These are phyloP conservation scores for Poeciliopsis paucimaculata DNA, from an alignment of 2,797 vertebrate genomes.

Conservation along the genomic window DNA sequence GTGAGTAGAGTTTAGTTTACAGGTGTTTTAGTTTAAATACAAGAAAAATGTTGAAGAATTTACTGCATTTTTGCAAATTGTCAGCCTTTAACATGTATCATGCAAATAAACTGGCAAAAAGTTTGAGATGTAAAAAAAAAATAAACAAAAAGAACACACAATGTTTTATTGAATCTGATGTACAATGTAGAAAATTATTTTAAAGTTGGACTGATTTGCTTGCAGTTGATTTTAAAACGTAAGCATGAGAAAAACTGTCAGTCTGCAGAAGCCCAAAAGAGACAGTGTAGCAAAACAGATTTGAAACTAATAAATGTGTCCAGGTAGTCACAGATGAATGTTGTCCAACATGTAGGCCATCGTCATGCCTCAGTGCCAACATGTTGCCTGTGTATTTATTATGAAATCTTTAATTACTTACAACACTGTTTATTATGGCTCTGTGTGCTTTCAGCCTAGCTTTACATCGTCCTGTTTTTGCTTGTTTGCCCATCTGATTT, in stretches of 20 bases:
- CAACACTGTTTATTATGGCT: background rate
- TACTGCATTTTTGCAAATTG: background rate
- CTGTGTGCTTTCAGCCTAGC: background rate
- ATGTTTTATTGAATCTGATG: background rate
- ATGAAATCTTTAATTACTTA: background rate
- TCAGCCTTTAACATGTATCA: background rate
- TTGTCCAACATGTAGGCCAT: too few relatives aligned
- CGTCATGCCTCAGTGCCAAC: too few relatives aligned
- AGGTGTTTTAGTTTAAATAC: background rate
- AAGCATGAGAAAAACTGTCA: too few relatives aligned
- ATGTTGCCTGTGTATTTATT: background rate
- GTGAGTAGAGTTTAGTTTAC: background rate
- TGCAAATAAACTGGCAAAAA: background rate
- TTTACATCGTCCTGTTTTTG: background rate
- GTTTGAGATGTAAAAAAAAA: too few relatives aligned
- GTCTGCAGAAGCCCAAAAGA: too few relatives aligned
- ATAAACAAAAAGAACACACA: background rate
- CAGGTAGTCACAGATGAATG: too few relatives aligned
- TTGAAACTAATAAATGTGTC: too few relatives aligned
- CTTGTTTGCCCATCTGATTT: background rate
- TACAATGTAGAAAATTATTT: too few relatives aligned
- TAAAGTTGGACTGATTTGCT: background rate
- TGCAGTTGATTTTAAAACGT: background rate
- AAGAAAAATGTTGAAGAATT: background rate
- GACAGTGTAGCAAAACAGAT: too few relatives aligned